A percentile compares a stretch with the other conserved stretches of the same genome.
Conservation (phyloP, 2,113 vertebrate species). For the Apodemus sylvaticus region DNA sequence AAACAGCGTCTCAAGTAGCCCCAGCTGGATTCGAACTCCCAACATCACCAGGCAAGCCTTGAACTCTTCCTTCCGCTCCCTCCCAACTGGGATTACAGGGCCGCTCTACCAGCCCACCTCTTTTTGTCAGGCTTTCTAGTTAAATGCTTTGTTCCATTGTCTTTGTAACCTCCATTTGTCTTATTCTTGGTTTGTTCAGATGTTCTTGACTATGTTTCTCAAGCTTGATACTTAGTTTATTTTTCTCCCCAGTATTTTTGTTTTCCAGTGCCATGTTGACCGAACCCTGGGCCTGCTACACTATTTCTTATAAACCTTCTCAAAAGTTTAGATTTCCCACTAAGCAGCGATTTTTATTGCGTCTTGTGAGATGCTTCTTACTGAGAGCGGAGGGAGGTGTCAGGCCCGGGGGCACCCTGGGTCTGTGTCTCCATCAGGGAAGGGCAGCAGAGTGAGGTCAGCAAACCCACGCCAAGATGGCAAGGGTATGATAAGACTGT, state of each 20-base stretch:
- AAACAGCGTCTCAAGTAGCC: neutral
- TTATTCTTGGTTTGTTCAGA: neutral
- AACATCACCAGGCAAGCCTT: neutral
- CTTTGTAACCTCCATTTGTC: neutral
- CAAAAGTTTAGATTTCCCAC: neutral
- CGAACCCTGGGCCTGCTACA: neutral
- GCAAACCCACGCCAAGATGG: neutral
- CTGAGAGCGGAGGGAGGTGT: neutral
- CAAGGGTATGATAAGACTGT: no score
- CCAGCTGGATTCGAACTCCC: neutral
- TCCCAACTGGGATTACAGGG: neutral
- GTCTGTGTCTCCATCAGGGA: neutral
- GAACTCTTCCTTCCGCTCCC: no score
- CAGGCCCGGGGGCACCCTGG: neutral
- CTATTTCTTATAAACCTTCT: neutral
- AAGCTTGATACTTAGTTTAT: neutral
- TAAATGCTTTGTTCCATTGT: slow-evolving; percentile 1
- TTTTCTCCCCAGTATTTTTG: neutral
- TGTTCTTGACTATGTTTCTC: neutral
- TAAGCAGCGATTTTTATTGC: neutral
- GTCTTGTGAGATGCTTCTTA: neutral
- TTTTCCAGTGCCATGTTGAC: neutral
- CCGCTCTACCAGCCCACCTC: neutral
- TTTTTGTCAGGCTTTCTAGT: neutral
- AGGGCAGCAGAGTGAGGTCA: neutral